phyloP scores from a whole-genome alignment of 2,113 vertebrate genomes.

The Dasyprocta punctata region DNA sequence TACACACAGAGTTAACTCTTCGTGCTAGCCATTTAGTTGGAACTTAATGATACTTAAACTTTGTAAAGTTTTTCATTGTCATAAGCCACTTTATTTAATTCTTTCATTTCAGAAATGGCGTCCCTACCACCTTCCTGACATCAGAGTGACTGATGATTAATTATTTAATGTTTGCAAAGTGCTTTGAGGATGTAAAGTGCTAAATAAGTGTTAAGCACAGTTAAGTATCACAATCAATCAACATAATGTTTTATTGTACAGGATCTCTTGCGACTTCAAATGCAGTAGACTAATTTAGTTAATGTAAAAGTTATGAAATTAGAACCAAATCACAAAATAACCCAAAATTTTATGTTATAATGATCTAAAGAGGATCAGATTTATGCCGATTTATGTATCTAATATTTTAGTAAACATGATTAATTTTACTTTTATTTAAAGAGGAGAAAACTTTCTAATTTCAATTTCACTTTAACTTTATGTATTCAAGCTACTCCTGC shows the following conservation, averaged over 20 bases:
- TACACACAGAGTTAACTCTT: neutral
- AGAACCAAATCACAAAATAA: constrained; percentile 30
- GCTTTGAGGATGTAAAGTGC: constrained; percentile 73
- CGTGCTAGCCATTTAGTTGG: neutral
- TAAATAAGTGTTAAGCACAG: constrained; percentile 74
- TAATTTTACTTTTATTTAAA: constrained; percentile 45
- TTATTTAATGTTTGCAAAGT: constrained; percentile 78
- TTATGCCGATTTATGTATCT: constrained; percentile 36
- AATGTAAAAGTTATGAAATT: constrained; percentile 69
- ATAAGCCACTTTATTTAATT: constrained; percentile 77
- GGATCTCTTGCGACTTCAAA: constrained; percentile 58
- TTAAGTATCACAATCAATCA: constrained; percentile 76
- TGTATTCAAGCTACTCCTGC: neutral
- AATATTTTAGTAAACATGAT: neutral
- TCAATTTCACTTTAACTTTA: constrained; percentile 32
- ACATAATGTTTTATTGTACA: constrained; percentile 58
- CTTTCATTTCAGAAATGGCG: constrained; percentile 76
- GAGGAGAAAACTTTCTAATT: constrained; percentile 15
- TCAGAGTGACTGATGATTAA: constrained; percentile 74
- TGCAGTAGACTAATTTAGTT: constrained; percentile 69
- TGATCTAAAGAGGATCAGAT: neutral
- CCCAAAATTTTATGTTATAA: constrained; percentile 40
- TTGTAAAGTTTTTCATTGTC: constrained; percentile 60
- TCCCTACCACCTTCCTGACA: constrained; percentile 70
- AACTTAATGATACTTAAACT: constrained; percentile 60